These are phyloP conservation scores for Champsocephalus esox DNA, from an alignment of 2,797 vertebrate genomes.

Conservation along the genomic window DNA sequence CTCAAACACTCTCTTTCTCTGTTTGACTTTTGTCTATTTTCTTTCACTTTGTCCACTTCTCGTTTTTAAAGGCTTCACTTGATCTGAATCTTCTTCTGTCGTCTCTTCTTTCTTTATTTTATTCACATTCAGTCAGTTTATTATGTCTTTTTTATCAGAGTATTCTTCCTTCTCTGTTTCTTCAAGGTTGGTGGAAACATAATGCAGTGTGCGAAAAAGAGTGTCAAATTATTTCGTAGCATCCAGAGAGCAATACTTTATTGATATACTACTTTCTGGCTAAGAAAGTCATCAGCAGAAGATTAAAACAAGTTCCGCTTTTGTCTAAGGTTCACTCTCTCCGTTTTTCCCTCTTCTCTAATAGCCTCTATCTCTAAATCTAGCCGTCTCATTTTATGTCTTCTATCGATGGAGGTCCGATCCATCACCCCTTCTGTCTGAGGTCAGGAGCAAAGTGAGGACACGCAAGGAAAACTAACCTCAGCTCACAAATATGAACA, in stretches of 20 bases:
- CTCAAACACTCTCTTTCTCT: slow-evolving; percentile 74
- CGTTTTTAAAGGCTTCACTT: slow-evolving; percentile 16
- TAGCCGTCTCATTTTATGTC: background rate
- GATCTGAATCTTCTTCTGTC: slow-evolving; percentile 2
- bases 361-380: slow-evolving; percentile 7
- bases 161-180: background rate
- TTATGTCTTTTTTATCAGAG: background rate
- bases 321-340: background rate
- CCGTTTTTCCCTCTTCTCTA: background rate
- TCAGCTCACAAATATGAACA: slow-evolving; percentile 70
- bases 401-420: slow-evolving; percentile 58
- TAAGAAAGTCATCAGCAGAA: background rate
- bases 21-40: slow-evolving; percentile 41
- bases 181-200: slow-evolving; percentile 5
- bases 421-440: slow-evolving; percentile 31
- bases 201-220: slow-evolving; percentile 11
- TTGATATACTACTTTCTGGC: background rate
- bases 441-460: slow-evolving; percentile 72
- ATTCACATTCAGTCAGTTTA: background rate
- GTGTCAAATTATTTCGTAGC: background rate
- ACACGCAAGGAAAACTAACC: slow-evolving; percentile 62
- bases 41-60: slow-evolving; percentile 28
- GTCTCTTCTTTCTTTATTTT: slow-evolving; percentile 3
- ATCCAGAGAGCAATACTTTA: background rate
- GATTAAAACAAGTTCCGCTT: slow-evolving; percentile 9